phyloP scores from a whole-genome alignment of 2,888 invertebrate species.

The Plagiodera versicolora region DNA sequence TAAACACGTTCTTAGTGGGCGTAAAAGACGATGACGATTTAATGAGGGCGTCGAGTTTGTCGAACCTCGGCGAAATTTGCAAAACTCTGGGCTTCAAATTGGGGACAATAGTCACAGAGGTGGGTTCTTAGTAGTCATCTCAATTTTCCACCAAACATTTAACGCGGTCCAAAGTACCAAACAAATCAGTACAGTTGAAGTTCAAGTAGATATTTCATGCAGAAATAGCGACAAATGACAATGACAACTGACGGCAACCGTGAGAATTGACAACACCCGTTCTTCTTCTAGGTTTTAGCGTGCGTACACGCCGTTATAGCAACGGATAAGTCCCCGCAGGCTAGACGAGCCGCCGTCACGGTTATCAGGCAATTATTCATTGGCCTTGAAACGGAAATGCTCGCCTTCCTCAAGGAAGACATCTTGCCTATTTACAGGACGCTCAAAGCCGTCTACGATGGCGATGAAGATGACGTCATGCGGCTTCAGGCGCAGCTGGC shows the following conservation, averaged over 20 bases:
- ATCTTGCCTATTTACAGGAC: slow-evolving; percentile 71
- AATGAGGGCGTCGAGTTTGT: slow-evolving; percentile 78
- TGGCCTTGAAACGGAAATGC: slow-evolving; percentile 72
- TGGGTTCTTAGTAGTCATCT: slow-evolving; percentile 43
- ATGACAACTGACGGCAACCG: no score
- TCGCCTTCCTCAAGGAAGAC: slow-evolving; percentile 67
- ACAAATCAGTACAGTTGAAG: no score
- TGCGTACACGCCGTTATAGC: slow-evolving; percentile 70
- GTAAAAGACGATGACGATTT: slow-evolving; percentile 71
- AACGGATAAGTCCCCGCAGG: slow-evolving; percentile 71
- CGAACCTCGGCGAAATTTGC: slow-evolving; percentile 82
- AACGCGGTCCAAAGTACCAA: no score
- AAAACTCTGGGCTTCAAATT: slow-evolving; percentile 73
- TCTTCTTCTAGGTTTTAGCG: slow-evolving; percentile 64
- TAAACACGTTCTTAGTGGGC: slow-evolving; percentile 72
- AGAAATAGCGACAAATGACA: no score
- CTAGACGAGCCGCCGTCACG: slow-evolving; percentile 77
- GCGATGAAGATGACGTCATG: slow-evolving; percentile 69
- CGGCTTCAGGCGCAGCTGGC: slow-evolving; percentile 76
- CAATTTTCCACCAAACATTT: no score
- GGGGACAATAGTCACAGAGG: slow-evolving; percentile 74
- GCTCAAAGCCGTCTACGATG: slow-evolving; percentile 65
- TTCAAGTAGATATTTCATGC: no score
- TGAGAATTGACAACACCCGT: not conserved
- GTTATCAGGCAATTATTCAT: slow-evolving; percentile 73